A percentile compares a stretch with the other conserved stretches of the same genome.
These are phyloP conservation scores for Siphamia tubifer DNA, from an alignment of 2,113 vertebrate genomes.

Conservation along the genomic window DNA sequence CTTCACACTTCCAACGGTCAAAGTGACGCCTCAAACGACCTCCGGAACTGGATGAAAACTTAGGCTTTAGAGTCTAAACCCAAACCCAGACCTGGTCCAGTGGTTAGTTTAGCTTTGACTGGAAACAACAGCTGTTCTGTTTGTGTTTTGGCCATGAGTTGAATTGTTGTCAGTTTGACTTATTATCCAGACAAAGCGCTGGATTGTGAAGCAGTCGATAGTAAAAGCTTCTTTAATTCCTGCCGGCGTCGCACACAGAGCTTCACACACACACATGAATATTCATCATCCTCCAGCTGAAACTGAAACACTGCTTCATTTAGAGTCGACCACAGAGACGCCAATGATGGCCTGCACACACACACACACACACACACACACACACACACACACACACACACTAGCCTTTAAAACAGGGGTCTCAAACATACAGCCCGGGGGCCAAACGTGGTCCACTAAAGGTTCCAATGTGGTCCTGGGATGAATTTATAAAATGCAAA, in stretches of 20 bases:
- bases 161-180: conserved; percentile 60
- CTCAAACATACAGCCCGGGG: no score
- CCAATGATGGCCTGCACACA: conserved; percentile 66
- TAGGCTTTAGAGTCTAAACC: no score
- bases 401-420: background rate
- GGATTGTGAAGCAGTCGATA: conserved; percentile 55
- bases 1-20: no score
- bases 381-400: conserved; percentile 64
- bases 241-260: conserved; percentile 28
- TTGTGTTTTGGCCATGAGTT: conserved; percentile 18
- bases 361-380: no score
- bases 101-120: background rate
- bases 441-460: no score
- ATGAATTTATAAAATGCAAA: no score
- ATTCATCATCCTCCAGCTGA: conserved; percentile 70
- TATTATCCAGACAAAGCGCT: conserved; percentile 60
- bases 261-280: conserved; percentile 58
- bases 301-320: conserved; percentile 70
- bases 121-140: conserved; percentile 5
- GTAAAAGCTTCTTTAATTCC: conserved; percentile 62
- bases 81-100: no score
- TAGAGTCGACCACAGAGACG: conserved; percentile 51
- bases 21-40: no score
- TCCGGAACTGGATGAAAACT: no score
- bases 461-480: no score